Conservation (phyloP, 2,888 invertebrate species). For the Eupeodes luniger region DNA sequence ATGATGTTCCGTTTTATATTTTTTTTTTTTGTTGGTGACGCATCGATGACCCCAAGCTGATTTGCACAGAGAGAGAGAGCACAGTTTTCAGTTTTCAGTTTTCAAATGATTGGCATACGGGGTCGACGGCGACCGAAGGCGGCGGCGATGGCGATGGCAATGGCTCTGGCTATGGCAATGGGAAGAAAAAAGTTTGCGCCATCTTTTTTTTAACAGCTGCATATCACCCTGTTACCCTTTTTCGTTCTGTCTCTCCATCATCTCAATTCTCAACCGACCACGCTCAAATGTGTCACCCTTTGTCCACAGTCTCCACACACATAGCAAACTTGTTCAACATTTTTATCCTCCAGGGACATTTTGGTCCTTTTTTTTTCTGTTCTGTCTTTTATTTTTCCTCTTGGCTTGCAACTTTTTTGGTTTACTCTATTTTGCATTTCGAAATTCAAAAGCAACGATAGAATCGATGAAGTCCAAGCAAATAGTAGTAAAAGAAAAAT, state of each 20-base stretch:
- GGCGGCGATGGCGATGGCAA: too few species aligned
- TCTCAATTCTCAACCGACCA: constrained; percentile 9
- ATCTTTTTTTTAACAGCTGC: constrained; percentile 55
- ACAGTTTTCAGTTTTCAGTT: constrained; percentile 49
- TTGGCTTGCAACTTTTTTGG: constrained; percentile 24
- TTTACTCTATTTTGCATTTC: constrained; percentile 70
- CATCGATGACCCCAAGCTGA: constrained; percentile 76
- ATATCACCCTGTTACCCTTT: constrained; percentile 27
- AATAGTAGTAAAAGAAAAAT: constrained; percentile 42
- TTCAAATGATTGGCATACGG: constrained; percentile 75
- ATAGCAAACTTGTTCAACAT: constrained; percentile 73
- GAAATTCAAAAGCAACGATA: constrained; percentile 73
- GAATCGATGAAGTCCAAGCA: constrained; percentile 70
- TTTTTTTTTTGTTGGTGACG: constrained; percentile 56
- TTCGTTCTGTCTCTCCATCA: constrained; percentile 32
- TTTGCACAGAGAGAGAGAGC: constrained; percentile 63
- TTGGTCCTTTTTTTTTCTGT: constrained; percentile 31
- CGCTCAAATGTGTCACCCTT: constrained; percentile 65
- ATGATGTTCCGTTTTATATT: not conserved
- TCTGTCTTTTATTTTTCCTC: not conserved
- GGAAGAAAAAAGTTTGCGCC: constrained; percentile 58
- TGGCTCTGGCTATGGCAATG: too few species aligned
- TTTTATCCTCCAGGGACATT: constrained; percentile 69
- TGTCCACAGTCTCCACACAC: constrained; percentile 36
- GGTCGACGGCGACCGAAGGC: not conserved